Evolutionary conservation across 2,113 vertebrate species (phyloP), one percentile per base, ranked within the genome.

Genomic region (Cyanoderma ruficeps): DNA sequence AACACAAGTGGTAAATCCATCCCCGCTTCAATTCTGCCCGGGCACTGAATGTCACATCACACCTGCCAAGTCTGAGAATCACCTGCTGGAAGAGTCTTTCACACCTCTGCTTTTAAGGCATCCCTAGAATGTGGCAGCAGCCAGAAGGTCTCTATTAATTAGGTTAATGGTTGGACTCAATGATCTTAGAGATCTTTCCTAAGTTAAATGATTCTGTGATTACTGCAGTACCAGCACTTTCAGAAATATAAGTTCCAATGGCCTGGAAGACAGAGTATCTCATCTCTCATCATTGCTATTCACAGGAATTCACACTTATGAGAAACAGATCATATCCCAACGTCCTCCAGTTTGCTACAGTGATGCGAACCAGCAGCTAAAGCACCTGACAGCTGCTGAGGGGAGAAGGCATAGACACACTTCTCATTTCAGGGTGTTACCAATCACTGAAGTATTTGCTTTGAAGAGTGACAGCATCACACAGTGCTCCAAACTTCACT

Each of bases 331-430:
- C 16, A 30, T 44, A 85, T 76, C 50, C 93, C 55, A 85, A 65
- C 7, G 3, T 35, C 15, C 46, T 96, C 59, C 10, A 10, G 39
- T 94, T 80, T 50, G n/a, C 46, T 67, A n/a, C 75, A 85, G 55
- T 52, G 72, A 87, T 44, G 65, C 28, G 87, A 92, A 93, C 13
- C 69, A 94, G 89, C 89, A 92, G 93, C 74, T 84, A 78, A 79
- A 76, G 63, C 94, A 96, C 94, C 93, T 95, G 91, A 94, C 94
- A 96, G 94, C 91, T 95, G 90, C 2, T 3, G 35, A 77, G 50
- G 30, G 67, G 89, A 87, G 87, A 89, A 87, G 5, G 4, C 30
- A 77, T 39, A 49, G 49, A 84, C 35, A 86, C 77, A 87, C 59
- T 94, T 77, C 41, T 91, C 50, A 49, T 89, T 91, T 87, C 81